phyloP scores from a whole-genome alignment of 2,888 invertebrate species.

The Dasysyrphus albostriatus region DNA sequence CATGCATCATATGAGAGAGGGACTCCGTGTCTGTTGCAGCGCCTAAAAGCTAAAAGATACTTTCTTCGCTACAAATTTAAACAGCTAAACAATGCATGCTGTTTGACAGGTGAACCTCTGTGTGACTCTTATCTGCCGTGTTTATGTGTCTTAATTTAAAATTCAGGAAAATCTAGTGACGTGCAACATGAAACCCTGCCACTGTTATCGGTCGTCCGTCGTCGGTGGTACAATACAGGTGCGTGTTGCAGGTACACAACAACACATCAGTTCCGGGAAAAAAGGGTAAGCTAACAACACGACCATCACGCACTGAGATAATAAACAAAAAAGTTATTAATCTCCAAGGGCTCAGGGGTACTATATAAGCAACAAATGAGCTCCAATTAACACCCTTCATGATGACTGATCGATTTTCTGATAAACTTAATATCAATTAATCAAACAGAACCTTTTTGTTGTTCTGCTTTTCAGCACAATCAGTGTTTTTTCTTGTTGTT shows the following conservation, averaged over 20 bases:
- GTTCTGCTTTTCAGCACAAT: constrained; percentile 11
- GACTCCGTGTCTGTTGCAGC: constrained; percentile 3
- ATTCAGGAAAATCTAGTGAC: constrained; percentile 62
- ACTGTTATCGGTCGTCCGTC: constrained; percentile 25
- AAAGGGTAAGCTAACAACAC: constrained; percentile 17
- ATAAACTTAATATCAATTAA: constrained; percentile 62
- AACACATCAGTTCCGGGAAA: constrained; percentile 44
- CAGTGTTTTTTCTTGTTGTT: constrained; percentile 31
- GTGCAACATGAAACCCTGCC: constrained; percentile 61
- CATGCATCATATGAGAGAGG: constrained; percentile 56
- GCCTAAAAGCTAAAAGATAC: constrained; percentile 42
- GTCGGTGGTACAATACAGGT: constrained; percentile 28
- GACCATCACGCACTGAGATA: constrained; percentile 47
- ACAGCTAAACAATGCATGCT: constrained; percentile 73
- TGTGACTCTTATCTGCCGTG: constrained; percentile 51
- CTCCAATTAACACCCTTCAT: constrained; percentile 67
- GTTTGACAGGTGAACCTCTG: constrained; percentile 68
- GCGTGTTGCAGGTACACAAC: constrained; percentile 42
- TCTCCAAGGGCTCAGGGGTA: constrained; percentile 43
- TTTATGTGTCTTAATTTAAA: constrained; percentile 70
- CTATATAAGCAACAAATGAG: constrained; percentile 42
- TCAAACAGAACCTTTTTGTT: constrained; percentile 43
- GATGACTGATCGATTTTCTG: constrained; percentile 64
- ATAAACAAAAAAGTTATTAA: not conserved
- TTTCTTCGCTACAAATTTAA: constrained; percentile 62